Percentiles rank a stretch among this genome's conserved stretches.
Conservation (phyloP, 2,888 invertebrate species). For the Lasioglossum zephyrum region DNA sequence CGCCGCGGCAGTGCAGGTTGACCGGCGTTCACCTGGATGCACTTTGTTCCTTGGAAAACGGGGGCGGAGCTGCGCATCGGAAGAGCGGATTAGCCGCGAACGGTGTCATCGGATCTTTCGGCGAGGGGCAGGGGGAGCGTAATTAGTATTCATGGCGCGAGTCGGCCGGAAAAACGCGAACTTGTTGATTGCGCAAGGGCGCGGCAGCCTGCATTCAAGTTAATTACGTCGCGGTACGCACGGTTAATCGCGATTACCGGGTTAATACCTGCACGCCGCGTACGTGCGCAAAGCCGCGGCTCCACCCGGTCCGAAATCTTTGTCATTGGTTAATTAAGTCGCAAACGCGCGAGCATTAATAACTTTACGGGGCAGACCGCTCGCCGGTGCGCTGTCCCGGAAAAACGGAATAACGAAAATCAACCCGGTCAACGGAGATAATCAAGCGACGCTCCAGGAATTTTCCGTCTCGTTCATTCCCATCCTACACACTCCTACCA, state of each 20-base stretch:
- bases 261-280: constrained; percentile 1
- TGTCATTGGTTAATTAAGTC: constrained; percentile 65
- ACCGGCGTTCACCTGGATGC: background rate
- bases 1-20: background rate
- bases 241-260: constrained; percentile 54
- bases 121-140: constrained; percentile 20
- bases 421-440: constrained; percentile 2
- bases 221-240: constrained; percentile 66
- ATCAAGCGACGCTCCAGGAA: background rate
- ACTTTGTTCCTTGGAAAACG: background rate
- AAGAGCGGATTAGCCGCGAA: constrained; percentile 35
- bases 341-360: constrained; percentile 51
- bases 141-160: constrained; percentile 54
- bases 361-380: constrained; percentile 45
- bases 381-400: constrained; percentile 9
- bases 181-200: constrained; percentile 64
- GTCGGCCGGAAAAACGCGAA: constrained; percentile 35
- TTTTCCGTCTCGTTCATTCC: constrained; percentile 13
- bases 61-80: constrained; percentile 12
- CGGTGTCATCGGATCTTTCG: constrained; percentile 31
- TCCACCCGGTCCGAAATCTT: constrained; percentile 53
- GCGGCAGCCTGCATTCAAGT: constrained; percentile 50
- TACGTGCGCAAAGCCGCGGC: background rate
- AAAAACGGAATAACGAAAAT: constrained; percentile 9
- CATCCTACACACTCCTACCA: background rate